These are phyloP conservation scores for Lochmaea capreae DNA, from an alignment of 2,888 invertebrate genomes.

Conservation along the genomic window DNA sequence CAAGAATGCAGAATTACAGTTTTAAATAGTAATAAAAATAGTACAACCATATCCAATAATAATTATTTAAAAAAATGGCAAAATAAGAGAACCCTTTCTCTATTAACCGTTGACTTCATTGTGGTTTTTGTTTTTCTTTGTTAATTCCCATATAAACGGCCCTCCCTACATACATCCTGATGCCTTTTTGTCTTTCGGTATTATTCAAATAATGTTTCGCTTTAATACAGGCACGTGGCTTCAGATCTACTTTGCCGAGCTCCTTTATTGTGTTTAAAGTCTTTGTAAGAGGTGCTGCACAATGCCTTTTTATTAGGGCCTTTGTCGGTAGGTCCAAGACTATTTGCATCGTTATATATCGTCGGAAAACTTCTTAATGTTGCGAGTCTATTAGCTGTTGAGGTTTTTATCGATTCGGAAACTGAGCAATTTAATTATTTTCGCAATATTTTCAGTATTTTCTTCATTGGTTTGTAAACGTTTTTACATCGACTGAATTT, in stretches of 20 bases:
- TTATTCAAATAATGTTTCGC: not conserved
- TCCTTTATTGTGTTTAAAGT: slow-evolving; percentile 7
- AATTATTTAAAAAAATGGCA: not conserved
- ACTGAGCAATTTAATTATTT: not conserved
- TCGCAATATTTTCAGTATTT: too few species aligned
- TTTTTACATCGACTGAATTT: too few species aligned
- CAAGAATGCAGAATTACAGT: too few species aligned
- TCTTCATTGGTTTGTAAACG: too few species aligned
- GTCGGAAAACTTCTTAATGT: not conserved
- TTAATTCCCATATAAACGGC: not conserved
- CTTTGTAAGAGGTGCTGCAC: slow-evolving; percentile 6
- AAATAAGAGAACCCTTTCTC: not conserved
- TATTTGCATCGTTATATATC: not conserved
- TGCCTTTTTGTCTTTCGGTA: not conserved
- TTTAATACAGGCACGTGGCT: slow-evolving; percentile 5
- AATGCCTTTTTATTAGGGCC: not conserved
- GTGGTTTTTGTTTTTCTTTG: slow-evolving; percentile 4
- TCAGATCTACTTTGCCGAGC: not conserved
- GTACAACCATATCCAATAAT: too few species aligned
- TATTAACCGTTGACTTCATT: not conserved
- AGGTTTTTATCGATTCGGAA: not conserved
- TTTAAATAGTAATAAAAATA: too few species aligned
- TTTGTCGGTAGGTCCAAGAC: not conserved
- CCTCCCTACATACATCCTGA: not conserved
- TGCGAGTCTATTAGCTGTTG: not conserved